These are phyloP conservation scores for Puma concolor DNA, from an alignment of 2,113 vertebrate species.

Conservation along the genomic window DNA sequence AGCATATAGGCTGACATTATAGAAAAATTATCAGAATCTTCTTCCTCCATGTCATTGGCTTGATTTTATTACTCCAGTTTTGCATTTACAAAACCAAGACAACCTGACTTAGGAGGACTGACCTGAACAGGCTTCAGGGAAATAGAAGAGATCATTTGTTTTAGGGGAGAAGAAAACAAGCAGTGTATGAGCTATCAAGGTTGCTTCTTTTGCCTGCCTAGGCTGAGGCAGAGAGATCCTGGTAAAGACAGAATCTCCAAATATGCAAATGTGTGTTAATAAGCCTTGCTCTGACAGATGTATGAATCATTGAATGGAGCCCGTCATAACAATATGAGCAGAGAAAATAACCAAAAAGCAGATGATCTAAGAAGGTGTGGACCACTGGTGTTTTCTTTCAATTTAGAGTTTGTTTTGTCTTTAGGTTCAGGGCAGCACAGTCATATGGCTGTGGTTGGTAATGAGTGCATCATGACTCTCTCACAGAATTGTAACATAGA, in stretches of 20 bases:
- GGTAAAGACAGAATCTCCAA: not conserved
- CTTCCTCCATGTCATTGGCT: not conserved
- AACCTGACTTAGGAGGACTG: not conserved
- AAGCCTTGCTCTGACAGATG: not conserved
- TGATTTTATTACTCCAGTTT: not conserved
- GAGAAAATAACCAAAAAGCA: not conserved
- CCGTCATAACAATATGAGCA: not conserved
- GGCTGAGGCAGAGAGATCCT: not conserved
- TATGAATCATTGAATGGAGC: slow-evolving; percentile 41
- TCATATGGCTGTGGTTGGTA: not conserved
- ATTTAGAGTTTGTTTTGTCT: slow-evolving; percentile 36
- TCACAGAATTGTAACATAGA: not conserved
- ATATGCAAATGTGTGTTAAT: not conserved
- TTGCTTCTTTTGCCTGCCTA: not conserved
- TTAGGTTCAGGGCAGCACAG: not conserved
- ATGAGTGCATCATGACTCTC: not conserved
- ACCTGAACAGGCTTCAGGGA: not conserved
- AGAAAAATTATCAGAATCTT: not conserved
- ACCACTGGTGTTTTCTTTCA: slow-evolving; percentile 20
- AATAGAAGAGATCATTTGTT: not conserved
- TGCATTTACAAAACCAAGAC: not conserved
- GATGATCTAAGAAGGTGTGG: slow-evolving; percentile 57
- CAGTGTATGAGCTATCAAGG: not conserved
- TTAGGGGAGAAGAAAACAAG: not conserved
- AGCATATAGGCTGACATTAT: not conserved